Conservation (phyloP, 2,888 invertebrate species). For the Apamea anceps region DNA sequence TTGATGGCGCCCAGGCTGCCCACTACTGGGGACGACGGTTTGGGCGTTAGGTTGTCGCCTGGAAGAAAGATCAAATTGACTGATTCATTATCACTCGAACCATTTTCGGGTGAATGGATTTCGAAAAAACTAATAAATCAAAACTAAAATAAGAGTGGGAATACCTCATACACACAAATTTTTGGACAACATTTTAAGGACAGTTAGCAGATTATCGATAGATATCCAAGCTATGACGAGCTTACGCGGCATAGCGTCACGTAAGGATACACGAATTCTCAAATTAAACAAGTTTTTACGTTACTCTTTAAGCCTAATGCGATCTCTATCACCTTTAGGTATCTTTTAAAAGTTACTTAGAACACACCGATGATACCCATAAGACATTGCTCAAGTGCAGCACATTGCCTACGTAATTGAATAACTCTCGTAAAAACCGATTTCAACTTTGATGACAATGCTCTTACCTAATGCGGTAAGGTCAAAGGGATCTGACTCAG, state of each 20-base stretch:
- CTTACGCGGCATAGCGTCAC: no score
- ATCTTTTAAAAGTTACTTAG: background rate
- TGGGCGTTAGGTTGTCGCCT: constrained; percentile 89
- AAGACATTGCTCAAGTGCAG: background rate
- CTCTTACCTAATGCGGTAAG: constrained; percentile 90
- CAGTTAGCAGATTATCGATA: background rate
- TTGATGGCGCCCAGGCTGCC: constrained; percentile 91
- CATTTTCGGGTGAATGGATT: background rate
- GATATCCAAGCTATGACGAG: no score
- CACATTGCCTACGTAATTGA: background rate
- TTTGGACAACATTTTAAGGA: background rate
- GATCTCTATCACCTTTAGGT: background rate
- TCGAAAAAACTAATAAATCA: background rate
- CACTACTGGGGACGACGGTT: constrained; percentile 86
- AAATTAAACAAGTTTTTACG: background rate
- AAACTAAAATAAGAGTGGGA: background rate
- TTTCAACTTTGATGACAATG: background rate
- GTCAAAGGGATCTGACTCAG: constrained; percentile 92
- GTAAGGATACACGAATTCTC: background rate
- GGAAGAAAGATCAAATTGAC: background rate
- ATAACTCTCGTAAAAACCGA: background rate
- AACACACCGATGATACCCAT: background rate
- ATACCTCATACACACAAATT: background rate
- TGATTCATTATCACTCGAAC: background rate
- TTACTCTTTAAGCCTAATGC: background rate